Percentiles rank a stretch among this genome's conserved stretches.
Evolutionary conservation across 2,113 vertebrate species (phyloP).

Genomic region (Callaeas wilsoni): DNA sequence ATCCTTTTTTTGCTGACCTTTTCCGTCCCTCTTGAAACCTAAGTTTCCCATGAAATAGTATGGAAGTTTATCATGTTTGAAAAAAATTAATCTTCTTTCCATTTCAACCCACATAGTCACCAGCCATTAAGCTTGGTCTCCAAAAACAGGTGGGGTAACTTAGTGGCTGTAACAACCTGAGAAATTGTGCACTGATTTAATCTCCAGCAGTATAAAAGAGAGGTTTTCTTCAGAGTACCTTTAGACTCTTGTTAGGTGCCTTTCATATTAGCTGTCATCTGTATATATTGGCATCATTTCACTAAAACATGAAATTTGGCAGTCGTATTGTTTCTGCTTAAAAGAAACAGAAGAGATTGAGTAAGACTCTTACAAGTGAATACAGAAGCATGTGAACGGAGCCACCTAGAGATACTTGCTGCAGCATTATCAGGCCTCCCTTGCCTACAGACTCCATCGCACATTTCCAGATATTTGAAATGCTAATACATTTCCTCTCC

Average conservation of each 20-base stretch:
- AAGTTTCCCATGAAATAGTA: background rate
- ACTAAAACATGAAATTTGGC: background rate
- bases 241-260: background rate
- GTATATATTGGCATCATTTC: background rate
- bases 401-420: conserved; percentile 48
- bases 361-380: background rate
- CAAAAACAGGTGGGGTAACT: background rate
- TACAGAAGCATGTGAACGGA: background rate
- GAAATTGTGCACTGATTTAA: background rate
- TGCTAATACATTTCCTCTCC: background rate
- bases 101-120: background rate
- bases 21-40: background rate
- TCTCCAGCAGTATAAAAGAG: background rate
- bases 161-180: background rate
- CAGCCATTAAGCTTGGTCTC: background rate
- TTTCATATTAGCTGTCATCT: background rate
- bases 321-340: background rate
- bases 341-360: background rate
- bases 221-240: background rate
- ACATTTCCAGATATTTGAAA: background rate
- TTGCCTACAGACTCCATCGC: background rate
- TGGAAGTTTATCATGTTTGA: background rate
- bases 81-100: background rate
- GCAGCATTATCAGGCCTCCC: background rate
- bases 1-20: background rate